These are phyloP conservation scores for Edolisoma coerulescens DNA, from an alignment of 2,113 vertebrate species.

Conservation along the genomic window DNA sequence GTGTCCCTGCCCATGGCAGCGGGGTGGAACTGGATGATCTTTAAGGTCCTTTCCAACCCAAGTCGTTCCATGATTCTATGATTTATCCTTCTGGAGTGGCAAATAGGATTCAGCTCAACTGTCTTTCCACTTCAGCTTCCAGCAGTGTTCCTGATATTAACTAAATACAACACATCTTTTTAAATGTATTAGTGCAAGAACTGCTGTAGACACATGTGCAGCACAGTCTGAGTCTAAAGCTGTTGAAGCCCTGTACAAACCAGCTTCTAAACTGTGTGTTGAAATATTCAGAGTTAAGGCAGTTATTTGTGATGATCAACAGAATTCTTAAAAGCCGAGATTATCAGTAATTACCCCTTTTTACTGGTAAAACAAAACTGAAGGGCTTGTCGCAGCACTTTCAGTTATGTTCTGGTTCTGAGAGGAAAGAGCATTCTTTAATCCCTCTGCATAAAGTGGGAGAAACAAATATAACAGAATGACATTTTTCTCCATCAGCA, in stretches of 20 bases:
- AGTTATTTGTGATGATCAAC: not conserved
- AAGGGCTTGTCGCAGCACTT: not conserved
- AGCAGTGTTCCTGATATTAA: not conserved
- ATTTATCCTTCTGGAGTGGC: not conserved
- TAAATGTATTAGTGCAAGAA: not conserved
- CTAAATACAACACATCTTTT: not conserved
- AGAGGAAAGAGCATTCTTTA: not conserved
- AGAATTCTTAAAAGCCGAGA: not conserved
- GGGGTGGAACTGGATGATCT: not conserved
- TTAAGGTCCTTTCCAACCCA: not conserved
- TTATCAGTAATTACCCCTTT: too few relatives aligned
- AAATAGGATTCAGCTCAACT: not conserved
- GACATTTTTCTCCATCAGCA: not conserved
- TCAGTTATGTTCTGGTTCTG: not conserved
- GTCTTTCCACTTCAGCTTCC: not conserved
- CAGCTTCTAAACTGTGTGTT: not conserved
- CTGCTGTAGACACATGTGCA: not conserved
- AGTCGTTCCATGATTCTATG: not conserved
- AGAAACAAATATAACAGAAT: not conserved
- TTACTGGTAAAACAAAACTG: not conserved
- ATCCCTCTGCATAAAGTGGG: not conserved
- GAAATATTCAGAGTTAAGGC: not conserved
- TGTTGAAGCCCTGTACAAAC: not conserved
- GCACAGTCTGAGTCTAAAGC: not conserved
- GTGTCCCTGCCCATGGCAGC: not conserved